Percentiles rank a stretch among this genome's conserved stretches.
These are phyloP conservation scores for Sandelia bainsii DNA, from an alignment of 2,797 vertebrate genomes.

Conservation along the genomic window DNA sequence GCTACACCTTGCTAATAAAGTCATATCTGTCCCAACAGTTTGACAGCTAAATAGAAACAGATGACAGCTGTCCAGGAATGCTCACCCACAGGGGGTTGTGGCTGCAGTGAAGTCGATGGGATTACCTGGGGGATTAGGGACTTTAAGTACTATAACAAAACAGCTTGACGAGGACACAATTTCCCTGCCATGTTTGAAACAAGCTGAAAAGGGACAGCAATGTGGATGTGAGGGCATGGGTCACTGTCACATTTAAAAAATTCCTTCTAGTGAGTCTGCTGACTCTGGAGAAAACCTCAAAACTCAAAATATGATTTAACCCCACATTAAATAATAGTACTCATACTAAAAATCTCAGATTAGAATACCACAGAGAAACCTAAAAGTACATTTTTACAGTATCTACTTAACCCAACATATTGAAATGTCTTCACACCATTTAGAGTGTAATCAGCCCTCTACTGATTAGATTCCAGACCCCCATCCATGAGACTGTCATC, in stretches of 20 bases:
- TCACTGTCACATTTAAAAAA: constrained; percentile 50
- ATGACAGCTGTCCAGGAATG: constrained; percentile 72
- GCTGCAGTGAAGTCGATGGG: constrained; percentile 73
- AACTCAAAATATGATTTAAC: constrained; percentile 9
- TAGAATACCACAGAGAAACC: constrained; percentile 15
- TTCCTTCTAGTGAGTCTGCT: constrained; percentile 33
- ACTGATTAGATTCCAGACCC: constrained; percentile 61
- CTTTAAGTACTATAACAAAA: constrained; percentile 81
- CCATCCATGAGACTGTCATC: constrained; percentile 58
- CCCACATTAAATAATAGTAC: not conserved
- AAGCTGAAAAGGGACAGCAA: constrained; percentile 67
- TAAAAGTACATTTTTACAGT: constrained; percentile 53
- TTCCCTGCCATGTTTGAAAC: constrained; percentile 73
- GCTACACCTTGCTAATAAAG: constrained; percentile 61
- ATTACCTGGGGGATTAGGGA: constrained; percentile 84
- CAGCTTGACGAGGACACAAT: constrained; percentile 74
- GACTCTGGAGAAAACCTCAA: constrained; percentile 30
- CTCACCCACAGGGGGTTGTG: constrained; percentile 54
- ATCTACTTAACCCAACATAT: constrained; percentile 63
- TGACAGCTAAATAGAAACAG: constrained; percentile 60
- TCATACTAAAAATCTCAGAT: not conserved
- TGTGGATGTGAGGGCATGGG: constrained; percentile 45
- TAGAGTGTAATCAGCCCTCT: constrained; percentile 68
- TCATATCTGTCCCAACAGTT: constrained; percentile 56
- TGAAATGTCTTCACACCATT: constrained; percentile 66